Evolutionary conservation across 2,113 vertebrate species (phyloP), one percentile per base, ranked within the genome.

Genomic region (Procavia capensis): DNA sequence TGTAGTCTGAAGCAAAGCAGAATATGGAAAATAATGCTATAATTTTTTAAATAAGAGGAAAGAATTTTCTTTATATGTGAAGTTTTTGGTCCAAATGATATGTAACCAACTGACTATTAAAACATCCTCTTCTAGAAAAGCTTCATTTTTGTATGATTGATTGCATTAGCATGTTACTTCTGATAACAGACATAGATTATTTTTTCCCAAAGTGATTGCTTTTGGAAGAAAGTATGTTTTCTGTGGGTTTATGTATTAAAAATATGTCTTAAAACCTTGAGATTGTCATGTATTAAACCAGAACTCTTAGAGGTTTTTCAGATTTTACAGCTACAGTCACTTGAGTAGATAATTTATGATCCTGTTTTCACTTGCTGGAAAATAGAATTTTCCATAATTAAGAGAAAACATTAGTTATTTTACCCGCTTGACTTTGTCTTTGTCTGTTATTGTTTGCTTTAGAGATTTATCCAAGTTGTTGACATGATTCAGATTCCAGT

Each of bases 41-140:
- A 86, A 91, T 85, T 82, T 98, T 97, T 97, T 85, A 95, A 97
- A 95, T 94, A 89, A 70, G 75, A 90, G 79, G 82, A 94, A 96
- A 94, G 84, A 95, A 90, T 93, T 96, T 96, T 97, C 66, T 92
- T 96, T 95, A 86, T 34, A 96, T n/a, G 63, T 95, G 70, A 95
- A 82, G 5, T 70, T 95, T 97, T 94, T 88, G 68, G 81, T 85
- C 66, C n/a, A 93, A 83, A 47, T 92, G 41, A 27, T 95, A 47
- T 95, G 93, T 97, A 95, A 90, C 83, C 76, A 95, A 92, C 72
- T 87, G 89, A 82, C 59, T 97, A 4, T 95, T 88, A 80, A 85
- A 61, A 74, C n/a, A 90, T 45, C 66, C 20, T 79, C 24, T 85
- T 93, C 31, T 75, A 95, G 85, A 95, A 92, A 89, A 93, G 25